phyloP scores from a whole-genome alignment of 1,140 invertebrate genomes.

The Papilio aristodemus region DNA sequence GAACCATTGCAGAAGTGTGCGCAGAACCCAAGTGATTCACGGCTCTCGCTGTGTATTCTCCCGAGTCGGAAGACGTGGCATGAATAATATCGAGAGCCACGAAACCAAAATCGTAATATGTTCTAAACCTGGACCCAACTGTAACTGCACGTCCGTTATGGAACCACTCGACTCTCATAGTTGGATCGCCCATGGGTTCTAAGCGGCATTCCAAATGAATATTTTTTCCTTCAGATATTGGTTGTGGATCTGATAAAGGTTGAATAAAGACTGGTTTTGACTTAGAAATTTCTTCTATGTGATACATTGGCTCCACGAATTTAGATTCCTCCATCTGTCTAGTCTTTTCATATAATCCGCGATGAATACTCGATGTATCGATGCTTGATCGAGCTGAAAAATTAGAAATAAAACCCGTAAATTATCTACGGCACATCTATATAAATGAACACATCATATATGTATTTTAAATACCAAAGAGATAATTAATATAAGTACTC shows the following conservation, averaged over 20 bases:
- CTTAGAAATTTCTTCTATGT: slow-evolving; percentile 96
- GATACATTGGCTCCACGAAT: slow-evolving; percentile 92
- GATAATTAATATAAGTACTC: slow-evolving; percentile 70
- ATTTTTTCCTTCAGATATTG: slow-evolving; percentile 94
- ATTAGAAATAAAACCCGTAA: slow-evolving; percentile 12
- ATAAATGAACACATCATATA: slow-evolving; percentile 21
- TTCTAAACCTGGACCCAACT: slow-evolving; percentile 94
- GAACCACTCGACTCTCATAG: slow-evolving; percentile 97
- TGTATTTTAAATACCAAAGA: background rate
- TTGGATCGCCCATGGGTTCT: slow-evolving; percentile 97
- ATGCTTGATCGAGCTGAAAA: slow-evolving; percentile 89
- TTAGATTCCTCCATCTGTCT: slow-evolving; percentile 91
- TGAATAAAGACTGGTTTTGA: slow-evolving; percentile 95
- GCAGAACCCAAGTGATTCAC: slow-evolving; percentile 96
- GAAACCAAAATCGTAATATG: slow-evolving; percentile 97
- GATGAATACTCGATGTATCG: slow-evolving; percentile 93
- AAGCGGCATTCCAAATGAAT: slow-evolving; percentile 94
- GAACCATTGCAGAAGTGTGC: slow-evolving; percentile 93
- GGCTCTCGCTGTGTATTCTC: slow-evolving; percentile 94
- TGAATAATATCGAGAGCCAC: slow-evolving; percentile 95
- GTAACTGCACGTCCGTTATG: slow-evolving; percentile 94
- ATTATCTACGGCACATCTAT: background rate
- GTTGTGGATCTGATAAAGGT: slow-evolving; percentile 89
- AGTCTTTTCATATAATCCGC: slow-evolving; percentile 91
- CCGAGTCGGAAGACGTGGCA: slow-evolving; percentile 92